phyloP scores from a whole-genome alignment of 2,888 invertebrate species.

The Acanthosoma haemorrhoidale region DNA sequence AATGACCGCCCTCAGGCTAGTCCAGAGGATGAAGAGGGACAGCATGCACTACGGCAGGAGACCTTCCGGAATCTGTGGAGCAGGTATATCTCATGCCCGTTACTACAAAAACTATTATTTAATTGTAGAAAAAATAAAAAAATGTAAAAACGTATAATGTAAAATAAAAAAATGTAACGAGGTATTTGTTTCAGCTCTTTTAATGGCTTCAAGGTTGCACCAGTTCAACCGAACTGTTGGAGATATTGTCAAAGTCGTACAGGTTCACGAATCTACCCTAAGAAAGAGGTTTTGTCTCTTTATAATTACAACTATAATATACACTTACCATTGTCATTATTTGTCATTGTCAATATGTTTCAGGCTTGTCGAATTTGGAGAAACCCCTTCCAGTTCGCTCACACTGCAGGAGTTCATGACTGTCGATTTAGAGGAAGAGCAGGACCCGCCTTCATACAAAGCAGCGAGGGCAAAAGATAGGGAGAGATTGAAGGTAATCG shows the following conservation, averaged over 20 bases:
- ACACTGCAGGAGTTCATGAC: conserved; percentile 96
- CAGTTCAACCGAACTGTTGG: conserved; percentile 79
- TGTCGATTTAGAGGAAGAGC: conserved; percentile 91
- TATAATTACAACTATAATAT: not conserved
- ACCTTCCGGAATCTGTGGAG: conserved; percentile 96
- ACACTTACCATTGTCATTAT: no score
- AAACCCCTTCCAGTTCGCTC: conserved; percentile 89
- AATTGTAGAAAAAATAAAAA: no score
- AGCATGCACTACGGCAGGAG: conserved; percentile 93
- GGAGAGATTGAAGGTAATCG: conserved; percentile 65
- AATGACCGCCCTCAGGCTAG: conserved; percentile 87
- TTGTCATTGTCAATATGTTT: no score
- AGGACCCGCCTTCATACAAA: conserved; percentile 93
- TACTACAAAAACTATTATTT: no score
- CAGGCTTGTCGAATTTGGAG: conserved; percentile 87
- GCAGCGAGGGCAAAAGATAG: conserved; percentile 83
- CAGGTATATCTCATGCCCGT: conserved; percentile 57
- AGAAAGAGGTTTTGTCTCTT: conserved; percentile 62
- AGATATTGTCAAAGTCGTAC: conserved; percentile 90
- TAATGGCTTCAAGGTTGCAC: conserved; percentile 90
- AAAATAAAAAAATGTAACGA: no score
- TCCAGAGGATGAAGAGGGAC: conserved; percentile 96
- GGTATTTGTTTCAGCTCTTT: no score
- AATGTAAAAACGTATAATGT: no score
- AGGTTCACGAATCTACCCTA: conserved; percentile 89